Conservation (phyloP, 2,113 vertebrate genomes). For the Pipra filicauda region DNA sequence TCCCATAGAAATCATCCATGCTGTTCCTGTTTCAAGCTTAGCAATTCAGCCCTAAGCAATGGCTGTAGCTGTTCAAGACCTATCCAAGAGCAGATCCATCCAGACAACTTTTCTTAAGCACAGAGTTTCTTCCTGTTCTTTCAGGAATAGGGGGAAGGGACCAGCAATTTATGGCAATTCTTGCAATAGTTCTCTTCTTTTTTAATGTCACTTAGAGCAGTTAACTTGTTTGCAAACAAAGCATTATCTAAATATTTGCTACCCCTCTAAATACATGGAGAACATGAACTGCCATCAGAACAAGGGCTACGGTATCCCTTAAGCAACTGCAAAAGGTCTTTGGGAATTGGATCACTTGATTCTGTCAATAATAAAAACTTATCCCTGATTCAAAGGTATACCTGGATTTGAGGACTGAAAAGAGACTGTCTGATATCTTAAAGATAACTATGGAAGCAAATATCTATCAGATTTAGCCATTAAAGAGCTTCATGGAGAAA, state of each 20-base stretch:
- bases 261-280: fast-evolving
- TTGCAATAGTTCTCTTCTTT: neutral
- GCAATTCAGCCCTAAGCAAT: neutral
- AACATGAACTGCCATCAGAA: neutral
- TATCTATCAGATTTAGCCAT: neutral
- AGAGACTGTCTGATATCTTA: neutral
- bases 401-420: neutral
- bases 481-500: neutral
- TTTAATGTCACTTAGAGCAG: neutral
- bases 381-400: neutral
- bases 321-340: neutral
- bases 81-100: fast-evolving
- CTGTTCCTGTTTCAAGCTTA: neutral
- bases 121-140: neutral
- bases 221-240: neutral
- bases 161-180: neutral
- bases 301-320: neutral
- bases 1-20: neutral
- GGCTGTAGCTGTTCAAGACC: neutral
- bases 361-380: neutral
- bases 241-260: neutral
- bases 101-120: neutral
- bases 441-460: neutral
- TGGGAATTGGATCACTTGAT: neutral
- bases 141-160: fast-evolving